Evolutionary conservation across 2,113 vertebrate species (phyloP).

Genomic region (Accipiter virgatus): DNA sequence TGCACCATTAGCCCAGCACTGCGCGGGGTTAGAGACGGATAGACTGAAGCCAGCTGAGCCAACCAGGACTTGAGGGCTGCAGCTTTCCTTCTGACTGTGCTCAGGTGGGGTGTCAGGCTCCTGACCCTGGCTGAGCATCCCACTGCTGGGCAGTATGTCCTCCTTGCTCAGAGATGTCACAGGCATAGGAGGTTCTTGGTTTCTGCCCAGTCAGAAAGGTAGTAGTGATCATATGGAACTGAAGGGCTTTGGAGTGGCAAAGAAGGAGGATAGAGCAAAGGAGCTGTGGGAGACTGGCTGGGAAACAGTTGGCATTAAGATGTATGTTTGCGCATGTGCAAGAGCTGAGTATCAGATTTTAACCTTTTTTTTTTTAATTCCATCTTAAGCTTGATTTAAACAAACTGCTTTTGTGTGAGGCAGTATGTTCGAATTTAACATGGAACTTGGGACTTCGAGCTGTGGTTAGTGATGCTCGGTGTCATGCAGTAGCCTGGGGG

Average conservation of each 20-base stretch:
- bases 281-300: neutral
- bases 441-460: neutral
- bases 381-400: neutral
- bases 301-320: neutral
- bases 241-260: neutral
- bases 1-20: neutral
- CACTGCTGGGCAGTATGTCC: neutral
- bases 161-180: neutral
- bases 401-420: neutral
- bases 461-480: neutral
- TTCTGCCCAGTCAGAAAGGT: neutral
- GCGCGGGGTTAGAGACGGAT: fast-evolving
- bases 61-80: neutral
- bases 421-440: neutral
- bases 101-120: neutral
- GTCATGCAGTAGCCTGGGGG: neutral
- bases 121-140: neutral
- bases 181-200: neutral
- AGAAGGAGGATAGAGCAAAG: neutral
- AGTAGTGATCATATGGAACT: neutral
- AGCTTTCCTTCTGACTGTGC: neutral
- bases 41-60: neutral
- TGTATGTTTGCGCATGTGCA: neutral
- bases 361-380: neutral
- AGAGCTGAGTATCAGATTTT: neutral